Evolutionary conservation across 2,797 vertebrate genomes (phyloP).

Genomic region (Notamacropus eugenii): DNA sequence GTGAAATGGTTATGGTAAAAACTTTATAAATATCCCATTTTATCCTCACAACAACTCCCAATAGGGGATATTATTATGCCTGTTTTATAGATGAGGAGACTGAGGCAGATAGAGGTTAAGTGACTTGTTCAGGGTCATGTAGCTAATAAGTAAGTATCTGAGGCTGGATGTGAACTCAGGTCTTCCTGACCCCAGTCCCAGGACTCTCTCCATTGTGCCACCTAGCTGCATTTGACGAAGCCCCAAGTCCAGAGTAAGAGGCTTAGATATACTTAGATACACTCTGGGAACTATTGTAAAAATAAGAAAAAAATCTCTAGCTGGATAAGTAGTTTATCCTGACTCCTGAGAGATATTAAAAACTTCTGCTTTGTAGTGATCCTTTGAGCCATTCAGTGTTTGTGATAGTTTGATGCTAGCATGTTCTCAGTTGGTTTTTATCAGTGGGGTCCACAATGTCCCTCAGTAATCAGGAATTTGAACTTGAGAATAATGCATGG

Average conservation of each 20-base stretch:
- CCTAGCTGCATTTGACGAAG: background rate
- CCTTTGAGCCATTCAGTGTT: background rate
- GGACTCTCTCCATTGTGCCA: background rate
- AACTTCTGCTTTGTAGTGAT: background rate
- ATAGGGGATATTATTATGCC: background rate
- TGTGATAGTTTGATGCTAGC: background rate
- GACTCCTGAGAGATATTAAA: background rate
- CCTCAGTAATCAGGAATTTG: background rate
- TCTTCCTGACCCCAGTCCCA: too few relatives aligned
- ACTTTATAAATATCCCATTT: background rate
- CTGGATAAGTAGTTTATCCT: background rate
- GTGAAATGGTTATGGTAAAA: background rate
- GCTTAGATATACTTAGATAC: background rate
- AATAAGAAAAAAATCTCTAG: background rate
- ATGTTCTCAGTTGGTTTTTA: background rate
- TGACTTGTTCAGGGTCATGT: background rate
- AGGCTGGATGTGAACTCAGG: background rate
- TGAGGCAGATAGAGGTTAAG: background rate
- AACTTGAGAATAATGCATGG: background rate
- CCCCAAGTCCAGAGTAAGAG: background rate
- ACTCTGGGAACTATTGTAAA: background rate
- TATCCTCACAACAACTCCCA: background rate
- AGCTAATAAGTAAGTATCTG: background rate
- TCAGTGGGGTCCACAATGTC: background rate
- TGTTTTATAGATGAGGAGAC: background rate